Evolutionary conservation across 53 echinoderm and acorn worm species (phyloP), one percentile per base, ranked within the genome.

Genomic region (Astropecten irregularis): DNA sequence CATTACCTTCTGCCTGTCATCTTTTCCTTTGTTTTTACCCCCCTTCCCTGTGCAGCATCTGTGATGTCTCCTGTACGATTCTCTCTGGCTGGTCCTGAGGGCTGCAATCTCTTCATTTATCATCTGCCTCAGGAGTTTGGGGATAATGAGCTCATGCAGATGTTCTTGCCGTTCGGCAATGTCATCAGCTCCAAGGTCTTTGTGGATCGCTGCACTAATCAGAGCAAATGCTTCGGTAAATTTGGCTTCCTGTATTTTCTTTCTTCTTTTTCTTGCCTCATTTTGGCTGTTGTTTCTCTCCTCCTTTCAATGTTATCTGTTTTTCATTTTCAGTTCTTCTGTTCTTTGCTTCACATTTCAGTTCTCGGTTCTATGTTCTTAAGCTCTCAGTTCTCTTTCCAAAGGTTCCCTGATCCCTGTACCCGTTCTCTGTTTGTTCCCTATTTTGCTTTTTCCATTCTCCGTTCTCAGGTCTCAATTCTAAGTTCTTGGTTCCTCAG

Each of bases 131-230:
- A 93, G 49, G 96, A 96, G 76, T 93, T 96, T 70, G 93, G 96
- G 1, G 96, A 96, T 69, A 77, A 71, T 21, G 96, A 96, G 65
- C 85, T 96, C 48, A 89, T 91, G 89, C 93, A 93, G 71, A 96
- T 96, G 96, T 96, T 96, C 63, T 31, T 91, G 58, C 96, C 96
- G 22, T 96, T 96, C 32, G 96, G 96, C 21, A 81, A 72, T 38
- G 93, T 96, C 82, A 96, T 96, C 87, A 96, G 96, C 51, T 91
- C 96, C 73, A 96, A 96, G 66, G 96, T 96, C n/a, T 96, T 96
- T 77, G 93, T 96, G 34, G 96, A 96, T 67, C 89, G 96, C 3
- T 93, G 90, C 52, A 96, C 96, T 73, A 96, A 96, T 84, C 96
- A 96, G 87, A 96, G 96, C 82, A 96, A 96, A 81, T 96, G 96